Conservation (phyloP, 2,113 vertebrate species). For the Phocoena phocoena region DNA sequence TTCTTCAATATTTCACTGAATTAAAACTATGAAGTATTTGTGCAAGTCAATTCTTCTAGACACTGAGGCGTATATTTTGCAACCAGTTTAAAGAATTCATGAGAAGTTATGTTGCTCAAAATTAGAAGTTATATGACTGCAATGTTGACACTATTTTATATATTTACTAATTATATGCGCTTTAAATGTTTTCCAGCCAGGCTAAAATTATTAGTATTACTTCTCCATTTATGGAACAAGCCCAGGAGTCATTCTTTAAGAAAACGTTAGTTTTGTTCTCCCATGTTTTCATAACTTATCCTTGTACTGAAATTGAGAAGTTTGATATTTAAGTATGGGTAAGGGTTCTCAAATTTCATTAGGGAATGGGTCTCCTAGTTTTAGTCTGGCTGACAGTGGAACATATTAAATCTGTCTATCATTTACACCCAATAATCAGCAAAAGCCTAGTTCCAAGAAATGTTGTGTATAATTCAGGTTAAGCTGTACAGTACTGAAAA, state of each 20-base stretch:
- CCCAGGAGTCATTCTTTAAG: background rate
- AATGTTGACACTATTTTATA: background rate
- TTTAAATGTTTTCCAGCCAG: background rate
- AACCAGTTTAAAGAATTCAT: background rate
- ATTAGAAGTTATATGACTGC: background rate
- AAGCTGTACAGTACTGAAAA: background rate
- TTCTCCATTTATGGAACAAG: background rate
- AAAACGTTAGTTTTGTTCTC: background rate
- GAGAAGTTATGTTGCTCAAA: background rate
- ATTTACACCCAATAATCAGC: background rate
- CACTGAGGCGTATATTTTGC: background rate
- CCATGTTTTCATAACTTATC: background rate
- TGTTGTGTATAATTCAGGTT: background rate
- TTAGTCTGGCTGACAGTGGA: background rate
- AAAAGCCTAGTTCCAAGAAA: background rate
- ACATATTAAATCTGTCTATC: constrained; percentile 25
- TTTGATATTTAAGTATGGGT: background rate
- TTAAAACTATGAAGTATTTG: background rate
- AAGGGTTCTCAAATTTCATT: constrained; percentile 1
- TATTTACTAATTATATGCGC: background rate
- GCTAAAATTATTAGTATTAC: background rate
- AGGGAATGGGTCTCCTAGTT: background rate
- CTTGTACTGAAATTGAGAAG: background rate
- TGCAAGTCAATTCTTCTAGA: background rate
- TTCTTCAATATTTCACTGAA: background rate